Conservation (phyloP, 2,888 invertebrate genomes). For the Coremacera marginata region DNA sequence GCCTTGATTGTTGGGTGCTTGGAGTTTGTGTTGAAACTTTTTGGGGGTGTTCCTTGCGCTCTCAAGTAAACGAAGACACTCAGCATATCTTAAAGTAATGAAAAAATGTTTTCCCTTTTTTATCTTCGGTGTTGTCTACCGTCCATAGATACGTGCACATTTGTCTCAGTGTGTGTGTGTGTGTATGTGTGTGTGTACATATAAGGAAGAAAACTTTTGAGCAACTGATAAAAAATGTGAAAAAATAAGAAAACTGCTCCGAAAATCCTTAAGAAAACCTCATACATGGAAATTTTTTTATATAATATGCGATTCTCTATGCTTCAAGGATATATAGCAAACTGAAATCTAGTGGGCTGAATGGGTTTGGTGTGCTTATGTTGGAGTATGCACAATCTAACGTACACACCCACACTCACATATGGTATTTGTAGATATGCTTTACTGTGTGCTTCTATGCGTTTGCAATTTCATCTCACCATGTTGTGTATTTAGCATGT, state of each 20-base stretch:
- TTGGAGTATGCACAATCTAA: neutral
- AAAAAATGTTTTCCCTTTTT: constrained; percentile 3
- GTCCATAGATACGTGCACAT: neutral
- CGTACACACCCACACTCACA: neutral
- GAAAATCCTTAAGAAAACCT: neutral
- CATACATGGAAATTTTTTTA: constrained; percentile 13
- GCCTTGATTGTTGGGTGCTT: neutral
- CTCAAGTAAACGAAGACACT: neutral
- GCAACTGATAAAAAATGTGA: neutral
- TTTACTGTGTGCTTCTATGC: neutral
- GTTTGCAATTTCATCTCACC: neutral
- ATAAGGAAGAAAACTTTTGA: neutral
- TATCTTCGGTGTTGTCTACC: neutral
- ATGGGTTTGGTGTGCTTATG: neutral
- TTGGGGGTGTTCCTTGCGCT: neutral
- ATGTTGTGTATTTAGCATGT: neutral
- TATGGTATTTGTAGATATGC: neutral
- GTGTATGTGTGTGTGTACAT: neutral
- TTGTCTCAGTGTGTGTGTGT: neutral
- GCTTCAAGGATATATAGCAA: neutral
- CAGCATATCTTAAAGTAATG: constrained; percentile 4
- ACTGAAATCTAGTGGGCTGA: neutral
- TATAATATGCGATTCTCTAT: neutral
- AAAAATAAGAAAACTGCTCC: neutral
- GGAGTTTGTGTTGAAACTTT: neutral